phyloP scores from a whole-genome alignment of 2,113 vertebrate species.

The Macheiramphus alcinus region DNA sequence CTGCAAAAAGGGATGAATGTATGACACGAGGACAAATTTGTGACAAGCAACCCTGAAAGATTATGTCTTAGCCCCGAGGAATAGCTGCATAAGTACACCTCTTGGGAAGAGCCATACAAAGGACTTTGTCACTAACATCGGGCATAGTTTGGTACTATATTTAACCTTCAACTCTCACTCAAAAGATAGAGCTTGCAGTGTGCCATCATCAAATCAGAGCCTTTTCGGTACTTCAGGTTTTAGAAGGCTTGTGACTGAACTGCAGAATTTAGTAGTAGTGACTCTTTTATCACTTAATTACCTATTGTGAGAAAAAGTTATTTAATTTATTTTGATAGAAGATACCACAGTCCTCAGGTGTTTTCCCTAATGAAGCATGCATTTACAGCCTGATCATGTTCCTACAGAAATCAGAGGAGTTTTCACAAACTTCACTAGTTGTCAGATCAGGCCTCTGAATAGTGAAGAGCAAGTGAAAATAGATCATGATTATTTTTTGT shows the following conservation, averaged over 20 bases:
- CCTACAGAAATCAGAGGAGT: neutral
- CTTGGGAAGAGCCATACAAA: neutral
- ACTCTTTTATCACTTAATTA: neutral
- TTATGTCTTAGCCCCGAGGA: neutral
- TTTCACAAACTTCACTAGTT: neutral
- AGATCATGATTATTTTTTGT: neutral
- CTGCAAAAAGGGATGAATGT: neutral
- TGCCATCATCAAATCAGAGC: neutral
- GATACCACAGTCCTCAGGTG: neutral
- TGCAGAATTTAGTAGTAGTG: neutral
- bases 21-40: neutral
- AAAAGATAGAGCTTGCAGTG: neutral
- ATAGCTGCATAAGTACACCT: neutral
- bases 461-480: neutral
- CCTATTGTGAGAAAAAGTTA: neutral
- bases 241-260: neutral
- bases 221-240: neutral
- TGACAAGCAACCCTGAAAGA: slow-evolving; percentile 39
- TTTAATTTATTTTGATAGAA: neutral
- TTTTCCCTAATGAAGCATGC: neutral
- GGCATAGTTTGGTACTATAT: neutral
- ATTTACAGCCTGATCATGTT: neutral
- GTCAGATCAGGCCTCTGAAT: neutral
- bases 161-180: neutral
- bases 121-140: neutral